phyloP scores from a whole-genome alignment of 1,140 invertebrate genomes.

The Drosophila neocordata region DNA sequence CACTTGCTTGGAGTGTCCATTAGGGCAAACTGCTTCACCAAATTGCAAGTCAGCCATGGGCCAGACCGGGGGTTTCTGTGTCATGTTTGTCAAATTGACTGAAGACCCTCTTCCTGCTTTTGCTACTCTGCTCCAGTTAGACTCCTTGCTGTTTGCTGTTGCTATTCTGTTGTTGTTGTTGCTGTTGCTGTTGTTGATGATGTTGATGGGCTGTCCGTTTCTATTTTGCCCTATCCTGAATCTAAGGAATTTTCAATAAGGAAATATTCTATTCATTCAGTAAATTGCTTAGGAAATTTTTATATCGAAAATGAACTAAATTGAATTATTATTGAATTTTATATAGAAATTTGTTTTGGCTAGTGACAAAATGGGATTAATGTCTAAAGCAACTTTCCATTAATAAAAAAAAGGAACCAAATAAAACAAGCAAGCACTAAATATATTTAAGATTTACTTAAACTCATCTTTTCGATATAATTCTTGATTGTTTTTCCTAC shows the following conservation, averaged over 20 bases:
- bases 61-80: slow-evolving; percentile 56
- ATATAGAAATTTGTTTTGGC: not conserved
- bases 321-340: slow-evolving; percentile 6
- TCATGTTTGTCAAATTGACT: slow-evolving; percentile 78
- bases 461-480: no score
- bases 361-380: no score
- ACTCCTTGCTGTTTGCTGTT: not conserved
- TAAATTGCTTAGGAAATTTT: slow-evolving; percentile 5
- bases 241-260: slow-evolving; percentile 14
- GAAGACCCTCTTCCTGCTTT: slow-evolving; percentile 47
- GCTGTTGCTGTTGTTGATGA: slow-evolving; percentile 16
- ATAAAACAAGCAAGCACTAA: no score
- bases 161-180: not conserved
- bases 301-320: not conserved
- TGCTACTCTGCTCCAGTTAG: slow-evolving; percentile 20
- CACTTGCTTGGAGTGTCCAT: slow-evolving; percentile 48
- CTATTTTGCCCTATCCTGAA: slow-evolving; percentile 19
- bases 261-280: slow-evolving; percentile 4
- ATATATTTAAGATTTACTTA: no score
- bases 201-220: slow-evolving; percentile 29
- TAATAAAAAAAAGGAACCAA: no score
- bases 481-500: no score
- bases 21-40: slow-evolving; percentile 43
- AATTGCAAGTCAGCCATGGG: slow-evolving; percentile 58
- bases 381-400: no score